Evolutionary conservation across 2,888 invertebrate species (phyloP).

Genomic region (Diarsia mendica): DNA sequence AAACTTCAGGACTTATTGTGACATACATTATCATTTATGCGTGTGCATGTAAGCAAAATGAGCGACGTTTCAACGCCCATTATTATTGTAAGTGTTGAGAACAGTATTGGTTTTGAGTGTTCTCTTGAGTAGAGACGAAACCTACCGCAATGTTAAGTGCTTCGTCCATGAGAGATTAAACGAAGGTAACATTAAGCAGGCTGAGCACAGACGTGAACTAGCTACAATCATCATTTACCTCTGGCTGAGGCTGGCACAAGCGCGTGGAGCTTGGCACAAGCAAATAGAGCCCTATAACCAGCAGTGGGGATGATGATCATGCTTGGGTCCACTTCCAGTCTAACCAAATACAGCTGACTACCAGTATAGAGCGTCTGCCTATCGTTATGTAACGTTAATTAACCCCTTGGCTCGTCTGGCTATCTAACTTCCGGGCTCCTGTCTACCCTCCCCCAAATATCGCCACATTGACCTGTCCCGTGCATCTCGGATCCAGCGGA

Average conservation of each 20-base stretch:
- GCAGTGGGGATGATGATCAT: too few relatives aligned
- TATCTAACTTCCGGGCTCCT: background rate
- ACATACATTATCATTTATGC: slow-evolving; percentile 50
- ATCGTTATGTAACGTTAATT: background rate
- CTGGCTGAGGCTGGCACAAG: too few relatives aligned
- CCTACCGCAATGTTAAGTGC: background rate
- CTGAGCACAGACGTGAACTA: background rate
- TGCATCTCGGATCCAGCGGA: too few relatives aligned
- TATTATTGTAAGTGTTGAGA: slow-evolving; percentile 15
- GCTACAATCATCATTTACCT: background rate
- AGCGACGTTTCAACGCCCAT: slow-evolving; percentile 9
- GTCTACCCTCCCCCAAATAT: too few relatives aligned
- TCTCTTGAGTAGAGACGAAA: background rate
- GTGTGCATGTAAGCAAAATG: slow-evolving; percentile 45
- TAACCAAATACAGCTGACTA: background rate
- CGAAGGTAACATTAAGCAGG: background rate
- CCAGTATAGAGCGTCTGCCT: background rate
- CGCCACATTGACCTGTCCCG: too few relatives aligned
- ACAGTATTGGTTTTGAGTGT: background rate
- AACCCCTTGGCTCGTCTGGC: background rate
- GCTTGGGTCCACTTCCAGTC: background rate
- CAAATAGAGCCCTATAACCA: too few relatives aligned
- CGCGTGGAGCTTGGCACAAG: too few relatives aligned
- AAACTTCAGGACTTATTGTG: slow-evolving; percentile 62
- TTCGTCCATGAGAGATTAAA: background rate